Base-by-base conservation (phyloP, 2,888 invertebrate genomes). In the Proisotoma minuta region DNA sequence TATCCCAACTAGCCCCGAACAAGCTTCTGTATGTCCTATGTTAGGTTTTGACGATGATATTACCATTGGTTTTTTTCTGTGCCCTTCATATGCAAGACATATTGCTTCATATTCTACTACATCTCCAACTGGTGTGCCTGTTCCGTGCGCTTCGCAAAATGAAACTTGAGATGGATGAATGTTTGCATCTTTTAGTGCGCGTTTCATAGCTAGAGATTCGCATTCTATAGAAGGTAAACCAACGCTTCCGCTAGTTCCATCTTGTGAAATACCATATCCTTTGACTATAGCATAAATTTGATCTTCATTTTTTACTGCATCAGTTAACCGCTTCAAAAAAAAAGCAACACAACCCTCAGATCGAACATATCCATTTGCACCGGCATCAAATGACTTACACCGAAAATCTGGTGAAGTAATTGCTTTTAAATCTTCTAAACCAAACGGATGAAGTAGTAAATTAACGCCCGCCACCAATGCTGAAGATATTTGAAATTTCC, bases 91-190 rank as follows among this genome's bases (percentile, higher is more conserved):
- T 15, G 34, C 34, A 10, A 10, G 8, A 15, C 8, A 10, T 8
- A 34, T 34, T 8, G 34, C 34, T 8, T 34, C 15, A 34, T 10
- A 8, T 15, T 34, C 34, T 10, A 34, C 15, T 10, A 15, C 8
- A 34, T 34, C 34, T 34, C 34, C 34, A 10, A 34, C 34, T 82
- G 96, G 95, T 10, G 98, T 99, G 62, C 98, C 99, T 22, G 98
- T 99, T 59, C 98, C 98, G 79, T 99, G 99, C 56, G 97, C 95
- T 79, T 99, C 99, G 1, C 99, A 88, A 78, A 97, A 99, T 2
- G 81, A 82, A 0, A 99, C 90, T 60, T 89, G 87, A 56, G 81
- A 78, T 3, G 98, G 97, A 74, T 88, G 85, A 57, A 99, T 78
- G 1, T 86, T 85, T 40, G 85, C 85, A 79, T 94, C 93, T 34